These are phyloP conservation scores for Mola mola DNA, from an alignment of 2,113 vertebrate species.

Conservation along the genomic window DNA sequence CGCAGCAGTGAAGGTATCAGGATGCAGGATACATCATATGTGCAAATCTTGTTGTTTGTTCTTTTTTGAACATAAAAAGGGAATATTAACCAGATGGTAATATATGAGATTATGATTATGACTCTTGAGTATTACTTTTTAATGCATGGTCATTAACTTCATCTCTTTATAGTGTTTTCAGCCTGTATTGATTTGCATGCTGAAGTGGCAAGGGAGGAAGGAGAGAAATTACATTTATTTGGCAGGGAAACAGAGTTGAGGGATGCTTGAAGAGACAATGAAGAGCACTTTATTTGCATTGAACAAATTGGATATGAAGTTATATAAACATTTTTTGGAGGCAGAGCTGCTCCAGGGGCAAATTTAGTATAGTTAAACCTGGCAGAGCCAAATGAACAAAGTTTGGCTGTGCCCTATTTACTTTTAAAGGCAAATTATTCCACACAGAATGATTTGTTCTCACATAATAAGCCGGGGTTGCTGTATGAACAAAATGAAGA, in stretches of 20 bases:
- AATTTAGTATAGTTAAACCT: constrained; percentile 61
- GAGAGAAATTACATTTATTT: constrained; percentile 29
- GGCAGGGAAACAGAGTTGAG: constrained; percentile 26
- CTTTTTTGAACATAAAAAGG: too few relatives aligned
- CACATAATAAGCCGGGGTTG: too few relatives aligned
- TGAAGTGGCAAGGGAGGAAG: constrained; percentile 11
- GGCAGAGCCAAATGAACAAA: constrained; percentile 61
- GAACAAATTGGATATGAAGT: constrained; percentile 58
- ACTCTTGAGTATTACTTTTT: neutral
- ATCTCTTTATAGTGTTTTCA: neutral
- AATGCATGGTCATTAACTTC: constrained; percentile 3
- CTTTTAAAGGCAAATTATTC: too few relatives aligned
- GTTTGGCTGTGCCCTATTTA: too few relatives aligned
- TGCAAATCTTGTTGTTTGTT: too few relatives aligned
- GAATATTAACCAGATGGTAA: too few relatives aligned
- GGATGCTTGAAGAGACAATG: constrained; percentile 49
- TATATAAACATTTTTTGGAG: constrained; percentile 57
- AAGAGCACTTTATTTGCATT: constrained; percentile 60
- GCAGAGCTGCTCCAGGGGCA: constrained; percentile 38
- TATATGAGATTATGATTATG: neutral
- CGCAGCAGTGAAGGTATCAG: too few relatives aligned
- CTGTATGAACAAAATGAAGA: too few relatives aligned
- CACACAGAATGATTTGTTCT: too few relatives aligned
- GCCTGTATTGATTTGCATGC: constrained; percentile 38
- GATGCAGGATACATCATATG: too few relatives aligned